Percentiles rank a stretch among this genome's conserved stretches.
These are phyloP conservation scores for Sesamia inferens DNA, from an alignment of 2,888 invertebrate species.

Conservation along the genomic window DNA sequence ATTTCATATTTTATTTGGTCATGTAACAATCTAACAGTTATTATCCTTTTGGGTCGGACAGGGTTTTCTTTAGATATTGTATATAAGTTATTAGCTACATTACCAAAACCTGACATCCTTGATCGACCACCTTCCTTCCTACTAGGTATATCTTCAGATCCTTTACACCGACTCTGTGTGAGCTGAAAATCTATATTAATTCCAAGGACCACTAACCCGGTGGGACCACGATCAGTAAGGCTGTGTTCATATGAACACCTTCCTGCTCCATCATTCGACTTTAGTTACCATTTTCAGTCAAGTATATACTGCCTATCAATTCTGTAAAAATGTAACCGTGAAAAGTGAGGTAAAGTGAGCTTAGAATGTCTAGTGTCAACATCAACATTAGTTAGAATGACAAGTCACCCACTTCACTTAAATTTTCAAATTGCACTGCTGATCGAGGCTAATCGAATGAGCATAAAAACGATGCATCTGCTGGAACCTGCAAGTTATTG, in stretches of 20 bases:
- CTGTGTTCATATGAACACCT: not conserved
- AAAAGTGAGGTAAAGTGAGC: too few species aligned
- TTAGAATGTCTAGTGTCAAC: too few species aligned
- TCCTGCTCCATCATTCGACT: not conserved
- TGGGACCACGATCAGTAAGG: not conserved
- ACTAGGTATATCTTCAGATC: not conserved
- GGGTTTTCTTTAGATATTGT: too few species aligned
- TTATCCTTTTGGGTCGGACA: too few species aligned
- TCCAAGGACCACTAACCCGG: too few species aligned
- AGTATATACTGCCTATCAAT: not conserved
- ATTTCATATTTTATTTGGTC: too few species aligned
- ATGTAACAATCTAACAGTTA: too few species aligned
- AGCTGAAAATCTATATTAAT: not conserved
- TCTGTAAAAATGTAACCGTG: too few species aligned
- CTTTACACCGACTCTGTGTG: not conserved
- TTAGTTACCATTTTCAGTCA: not conserved
- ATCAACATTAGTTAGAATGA: too few species aligned
- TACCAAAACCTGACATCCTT: not conserved
- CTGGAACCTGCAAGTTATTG: not conserved
- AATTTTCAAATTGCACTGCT: too few species aligned
- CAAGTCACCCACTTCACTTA: too few species aligned
- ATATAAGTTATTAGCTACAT: not conserved
- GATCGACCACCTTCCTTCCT: not conserved
- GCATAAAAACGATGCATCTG: not conserved
- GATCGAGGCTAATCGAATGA: too few species aligned